Evolutionary conservation across 2,888 invertebrate species (phyloP), one percentile per base, ranked within the genome.

Genomic region (Drosophila engyochracea): DNA sequence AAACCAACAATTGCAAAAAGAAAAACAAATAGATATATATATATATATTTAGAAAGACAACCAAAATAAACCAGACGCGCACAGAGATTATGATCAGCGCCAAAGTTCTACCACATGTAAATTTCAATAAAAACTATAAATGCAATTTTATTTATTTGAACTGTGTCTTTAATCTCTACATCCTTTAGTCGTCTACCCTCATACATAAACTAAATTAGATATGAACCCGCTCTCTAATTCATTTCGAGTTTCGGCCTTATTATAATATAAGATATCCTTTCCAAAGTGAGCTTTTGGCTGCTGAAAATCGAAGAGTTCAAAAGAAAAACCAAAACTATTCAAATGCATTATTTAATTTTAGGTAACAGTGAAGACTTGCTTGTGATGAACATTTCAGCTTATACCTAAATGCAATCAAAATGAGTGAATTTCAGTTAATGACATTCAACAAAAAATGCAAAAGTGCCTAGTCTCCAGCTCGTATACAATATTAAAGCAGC

Each of bases 41-140:
- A 44, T 44, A 22, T 22, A 22, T 44, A 47, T 47, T 10, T 22
- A 64, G 44, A 65, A 55, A 33, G 39, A 41, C 35, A 28, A 49
- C 14, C 37, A 54, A n/a, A 35, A 44, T 19, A 61, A 52, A 51
- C 10, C 22, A 25, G 61, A 19, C 53, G 67, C 59, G 51, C 70
- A 47, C 41, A 55, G 80, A 78, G 80, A 79, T 79, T 84, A 74
- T 49, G 37, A 44, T 59, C 57, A 71, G 70, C 71, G 68, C 44
- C 60, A 69, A 71, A 70, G 52, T 70, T 81, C 75, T 59, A 49
- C 64, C 67, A 70, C 61, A 69, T 85, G 88, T 82, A 83, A 82
- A 84, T 88, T 80, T 72, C 58, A 86, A 53, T 65, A 69, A 74
- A 75, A 74, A 69, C 60, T 62, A 66, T 62, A 70, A 77, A 44